Evolutionary conservation across 2,888 invertebrate genomes (phyloP), one percentile per base, ranked within the genome.

Genomic region (Oligia latruncula): DNA sequence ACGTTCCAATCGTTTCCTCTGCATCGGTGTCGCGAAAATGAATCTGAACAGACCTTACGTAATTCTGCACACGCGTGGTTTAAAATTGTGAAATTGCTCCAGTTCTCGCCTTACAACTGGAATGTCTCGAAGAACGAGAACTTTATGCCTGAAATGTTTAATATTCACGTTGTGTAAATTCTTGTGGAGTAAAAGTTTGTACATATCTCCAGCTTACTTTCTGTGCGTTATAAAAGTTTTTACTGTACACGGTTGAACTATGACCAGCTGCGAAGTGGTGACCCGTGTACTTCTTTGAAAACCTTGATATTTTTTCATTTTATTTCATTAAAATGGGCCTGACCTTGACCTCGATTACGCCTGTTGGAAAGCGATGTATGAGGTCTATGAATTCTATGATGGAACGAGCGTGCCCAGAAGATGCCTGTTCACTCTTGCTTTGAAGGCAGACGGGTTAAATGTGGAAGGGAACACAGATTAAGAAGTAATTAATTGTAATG

Each of bases 1-100:
- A 87, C 85, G 81, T 87, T 67, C 68, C 62, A 55, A 78, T 80
- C 73, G 78, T 77, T 77, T 80, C 68, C 60, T 78, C 71, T 85
- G 80, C 80, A 79, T 82, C 79, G 35, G 68, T 75, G 68, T 74
- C 73, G 67, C 52, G 70, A 23, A 79, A 87, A 83, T 78, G 70
- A n/a, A 80, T 67, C 71, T 13, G 58, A 72, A 52, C n/a, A 64
- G 29, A 74, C 49, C 66, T 83, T 72, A 78, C 67, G 72, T 87
- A 78, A 87, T 82, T 76, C 72, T 60, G 71, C 64, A 71, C 74
- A 75, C 76, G 71, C 64, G 76, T 64, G 52, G 64, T 62, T 74
- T 40, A 75, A 81, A 75, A 80, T 86, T 80, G 73, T 82, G 64
- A 62, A 81, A 77, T 78, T 78, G 75, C 65, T 71, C 77, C 71